Evolutionary conservation across 2,888 invertebrate genomes (phyloP).

Genomic region (Pandemis heparana): DNA sequence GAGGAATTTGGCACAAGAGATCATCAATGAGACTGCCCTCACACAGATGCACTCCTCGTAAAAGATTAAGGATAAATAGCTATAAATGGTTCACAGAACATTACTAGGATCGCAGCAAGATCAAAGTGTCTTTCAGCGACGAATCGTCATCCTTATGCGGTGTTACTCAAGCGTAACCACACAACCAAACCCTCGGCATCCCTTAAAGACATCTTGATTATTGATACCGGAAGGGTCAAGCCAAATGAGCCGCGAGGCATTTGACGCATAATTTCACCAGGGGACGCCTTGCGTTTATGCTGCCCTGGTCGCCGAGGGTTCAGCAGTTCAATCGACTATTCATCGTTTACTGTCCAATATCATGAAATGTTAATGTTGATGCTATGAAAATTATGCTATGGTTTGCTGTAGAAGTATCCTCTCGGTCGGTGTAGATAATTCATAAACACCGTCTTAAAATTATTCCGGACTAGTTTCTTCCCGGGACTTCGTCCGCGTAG

Average conservation of each 20-base stretch:
- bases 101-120: background rate
- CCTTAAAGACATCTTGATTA: conserved; percentile 36
- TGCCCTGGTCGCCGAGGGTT: conserved; percentile 47
- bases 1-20: no score
- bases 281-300: conserved; percentile 63
- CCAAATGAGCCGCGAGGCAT: conserved; percentile 77
- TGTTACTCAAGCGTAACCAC: conserved; percentile 4
- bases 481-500: no score
- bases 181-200: background rate
- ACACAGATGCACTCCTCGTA: no score
- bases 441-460: background rate
- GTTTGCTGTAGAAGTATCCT: background rate
- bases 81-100: background rate
- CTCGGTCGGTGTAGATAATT: no score
- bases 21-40: no score
- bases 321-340: conserved; percentile 27
- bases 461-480: no score
- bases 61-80: no score
- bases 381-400: conserved; percentile 1
- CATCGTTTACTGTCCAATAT: conserved; percentile 39
- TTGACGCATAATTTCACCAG: conserved; percentile 76
- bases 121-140: background rate
- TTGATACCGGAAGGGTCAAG: conserved; percentile 52
- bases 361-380: conserved; percentile 19
- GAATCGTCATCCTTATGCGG: background rate